Base-by-base conservation (phyloP, 1,140 invertebrate species). In the Euschistus heros region DNA sequence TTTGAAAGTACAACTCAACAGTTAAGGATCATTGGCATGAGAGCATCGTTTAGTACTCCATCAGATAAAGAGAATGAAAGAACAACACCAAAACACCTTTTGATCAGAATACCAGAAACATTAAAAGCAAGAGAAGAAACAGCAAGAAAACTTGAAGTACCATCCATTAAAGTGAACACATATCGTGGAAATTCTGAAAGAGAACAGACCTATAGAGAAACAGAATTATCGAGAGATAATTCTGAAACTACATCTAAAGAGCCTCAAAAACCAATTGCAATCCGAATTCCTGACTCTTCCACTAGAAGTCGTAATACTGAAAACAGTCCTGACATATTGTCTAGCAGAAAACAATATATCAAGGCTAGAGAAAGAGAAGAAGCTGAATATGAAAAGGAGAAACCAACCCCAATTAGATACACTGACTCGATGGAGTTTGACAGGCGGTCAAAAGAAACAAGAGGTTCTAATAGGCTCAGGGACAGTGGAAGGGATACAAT, bases 241-340 rank as follows among this genome's bases (percentile, higher is more conserved):
- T 37, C 33, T 37, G 54, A 57, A 57, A 22, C 20, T 24, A 14
- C 18, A 26, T 57, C 54, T 57, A 37, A 66, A 50, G 55, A 42
- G 24, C 22, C 63, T 4, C 27, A 44, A 55, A 60, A 57, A 66
- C 54, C 55, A 6, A 66, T 66, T 27, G 30, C 64, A n/a, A 66
- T 66, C 22, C 22, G 57, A 44, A 42, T 66, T 30, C 64, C 64
- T n/a, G 52, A 66, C 2, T 13, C 55, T 18, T 42, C 57, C 47
- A 55, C 5, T 10, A 37, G 33, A 13, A 37, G 10, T 10, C 33
- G 33, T 6, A 13, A 37, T 37, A 10, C 33, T 37, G 33, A 37
- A 37, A 37, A 37, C 10, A 37, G 10, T 10, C 33, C 1, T 37
- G 33, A 37, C 33, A 37, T 10, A 13, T 1, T 37, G 6, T 37